phyloP scores from a whole-genome alignment of 2,797 vertebrate genomes.

The Notamacropus eugenii region DNA sequence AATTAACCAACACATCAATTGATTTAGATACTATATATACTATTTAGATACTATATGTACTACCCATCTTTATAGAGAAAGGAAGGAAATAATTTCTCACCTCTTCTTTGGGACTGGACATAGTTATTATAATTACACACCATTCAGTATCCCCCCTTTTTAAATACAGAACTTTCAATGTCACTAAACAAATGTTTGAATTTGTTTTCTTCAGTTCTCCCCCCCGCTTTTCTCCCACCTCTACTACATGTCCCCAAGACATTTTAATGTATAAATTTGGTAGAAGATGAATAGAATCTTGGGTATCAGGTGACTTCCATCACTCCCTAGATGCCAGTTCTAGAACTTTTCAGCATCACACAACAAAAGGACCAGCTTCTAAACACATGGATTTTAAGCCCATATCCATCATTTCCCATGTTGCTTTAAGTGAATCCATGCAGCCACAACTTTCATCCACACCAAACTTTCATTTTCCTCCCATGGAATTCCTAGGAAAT shows the following conservation, averaged over 20 bases:
- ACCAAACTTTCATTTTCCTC: slow-evolving; percentile 56
- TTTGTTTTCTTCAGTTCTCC: neutral
- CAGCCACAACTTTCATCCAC: neutral
- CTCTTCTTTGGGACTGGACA: neutral
- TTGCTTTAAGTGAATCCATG: neutral
- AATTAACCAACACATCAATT: neutral
- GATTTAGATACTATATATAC: neutral
- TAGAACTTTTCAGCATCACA: neutral
- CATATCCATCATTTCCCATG: neutral
- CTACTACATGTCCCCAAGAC: neutral
- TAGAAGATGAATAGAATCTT: neutral
- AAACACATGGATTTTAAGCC: neutral
- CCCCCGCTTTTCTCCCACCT: neutral
- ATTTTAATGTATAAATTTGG: neutral
- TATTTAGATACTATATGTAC: neutral
- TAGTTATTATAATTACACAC: neutral
- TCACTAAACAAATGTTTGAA: slow-evolving; percentile 12
- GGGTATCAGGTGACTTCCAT: neutral
- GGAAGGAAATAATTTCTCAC: neutral
- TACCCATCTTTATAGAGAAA: neutral
- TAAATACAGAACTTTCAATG: neutral
- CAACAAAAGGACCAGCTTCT: slow-evolving; percentile 4
- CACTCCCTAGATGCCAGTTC: neutral
- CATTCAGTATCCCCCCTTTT: neutral
- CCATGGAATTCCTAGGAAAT: slow-evolving; percentile 75